These are phyloP conservation scores for Urophycis tenuis DNA, from an alignment of 2,797 vertebrate species.

Conservation along the genomic window DNA sequence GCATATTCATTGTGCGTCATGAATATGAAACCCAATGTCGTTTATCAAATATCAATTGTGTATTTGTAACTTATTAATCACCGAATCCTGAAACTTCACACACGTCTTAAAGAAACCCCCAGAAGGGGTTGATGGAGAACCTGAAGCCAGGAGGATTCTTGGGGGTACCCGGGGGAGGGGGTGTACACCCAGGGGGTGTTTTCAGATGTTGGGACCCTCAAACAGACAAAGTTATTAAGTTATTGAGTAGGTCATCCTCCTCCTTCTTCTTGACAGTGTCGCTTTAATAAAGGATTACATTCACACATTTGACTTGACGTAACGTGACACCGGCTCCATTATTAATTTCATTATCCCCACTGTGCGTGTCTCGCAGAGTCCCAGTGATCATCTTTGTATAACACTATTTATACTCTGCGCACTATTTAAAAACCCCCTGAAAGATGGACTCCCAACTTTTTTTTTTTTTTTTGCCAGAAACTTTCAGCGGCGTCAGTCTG, in stretches of 20 bases:
- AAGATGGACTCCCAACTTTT: not conserved
- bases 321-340: not conserved
- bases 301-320: not conserved
- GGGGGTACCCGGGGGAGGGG: constrained; percentile 23
- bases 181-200: constrained; percentile 50
- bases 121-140: constrained; percentile 67
- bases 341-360: not conserved
- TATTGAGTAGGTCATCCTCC: not conserved
- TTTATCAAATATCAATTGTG: constrained; percentile 71
- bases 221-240: not conserved
- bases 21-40: constrained; percentile 66
- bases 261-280: not conserved
- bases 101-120: constrained; percentile 60
- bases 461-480: not conserved
- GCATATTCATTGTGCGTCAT: constrained; percentile 73
- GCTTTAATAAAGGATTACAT: constrained; percentile 1
- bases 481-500: not conserved
- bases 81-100: constrained; percentile 65
- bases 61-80: constrained; percentile 74
- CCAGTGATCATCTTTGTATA: not conserved
- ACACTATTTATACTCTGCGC: not conserved
- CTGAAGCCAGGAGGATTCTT: constrained; percentile 58
- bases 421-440: not conserved
- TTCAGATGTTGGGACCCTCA: constrained; percentile 53
- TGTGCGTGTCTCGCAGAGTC: not conserved